Evolutionary conservation across 2,113 vertebrate genomes (phyloP).

Genomic region (Hippocampus comes): DNA sequence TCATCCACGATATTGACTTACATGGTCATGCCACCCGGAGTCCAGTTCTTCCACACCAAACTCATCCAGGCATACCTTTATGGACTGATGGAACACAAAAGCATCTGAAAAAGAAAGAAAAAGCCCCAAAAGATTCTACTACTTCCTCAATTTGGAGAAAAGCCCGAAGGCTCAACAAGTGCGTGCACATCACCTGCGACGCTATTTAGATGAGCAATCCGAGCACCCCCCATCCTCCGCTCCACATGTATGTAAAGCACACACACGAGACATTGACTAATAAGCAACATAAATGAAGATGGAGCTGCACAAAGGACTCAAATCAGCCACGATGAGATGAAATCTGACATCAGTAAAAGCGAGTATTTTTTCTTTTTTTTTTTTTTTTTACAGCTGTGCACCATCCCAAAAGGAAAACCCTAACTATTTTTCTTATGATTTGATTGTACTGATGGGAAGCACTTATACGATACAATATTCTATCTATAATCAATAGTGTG

Average conservation of each 20-base stretch:
- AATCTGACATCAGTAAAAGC: conserved; percentile 8
- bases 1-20: conserved; percentile 26
- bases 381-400: too few species aligned
- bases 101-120: conserved; percentile 4
- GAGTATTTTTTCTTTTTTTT: too few species aligned
- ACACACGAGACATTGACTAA: conserved; percentile 27
- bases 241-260: conserved; percentile 4
- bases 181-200: conserved; percentile 15
- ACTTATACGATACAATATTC: neutral
- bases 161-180: conserved; percentile 3
- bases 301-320: conserved; percentile 10
- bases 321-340: conserved; percentile 12
- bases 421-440: conserved; percentile 1
- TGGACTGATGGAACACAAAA: neutral
- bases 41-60: conserved; percentile 4
- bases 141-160: neutral
- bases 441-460: neutral
- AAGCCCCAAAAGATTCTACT: neutral
- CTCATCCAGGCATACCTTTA: neutral
- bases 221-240: conserved; percentile 13
- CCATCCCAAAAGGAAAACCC: conserved; percentile 28
- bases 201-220: neutral
- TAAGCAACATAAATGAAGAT: conserved; percentile 31
- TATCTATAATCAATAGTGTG: neutral
- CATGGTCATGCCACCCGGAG: conserved; percentile 7